Evolutionary conservation across 2,888 invertebrate genomes (phyloP).

Genomic region (Drosophila prolongata): DNA sequence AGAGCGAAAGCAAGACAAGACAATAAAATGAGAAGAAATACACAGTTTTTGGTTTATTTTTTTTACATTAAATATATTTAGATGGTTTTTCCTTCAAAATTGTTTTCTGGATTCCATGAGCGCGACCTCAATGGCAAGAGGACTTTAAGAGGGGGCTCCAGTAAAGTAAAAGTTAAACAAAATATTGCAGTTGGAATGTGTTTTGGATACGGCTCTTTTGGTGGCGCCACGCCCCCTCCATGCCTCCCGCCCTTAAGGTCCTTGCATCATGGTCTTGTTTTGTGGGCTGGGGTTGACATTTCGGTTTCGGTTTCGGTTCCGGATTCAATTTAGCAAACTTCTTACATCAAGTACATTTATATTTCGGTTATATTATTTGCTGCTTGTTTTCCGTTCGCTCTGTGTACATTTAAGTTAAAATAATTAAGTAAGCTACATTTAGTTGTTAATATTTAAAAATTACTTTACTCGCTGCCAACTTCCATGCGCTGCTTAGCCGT

Average conservation of each 20-base stretch:
- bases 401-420: constrained; percentile 76
- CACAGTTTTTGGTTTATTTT: constrained; percentile 51
- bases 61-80: constrained; percentile 80
- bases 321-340: constrained; percentile 69
- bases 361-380: constrained; percentile 53
- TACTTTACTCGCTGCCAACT: constrained; percentile 40
- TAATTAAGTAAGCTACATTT: constrained; percentile 76
- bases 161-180: constrained; percentile 61
- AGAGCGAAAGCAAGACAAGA: constrained; percentile 4
- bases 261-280: constrained; percentile 25
- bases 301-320: constrained; percentile 25
- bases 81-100: constrained; percentile 75
- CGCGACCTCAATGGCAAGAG: constrained; percentile 5
- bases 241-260: neutral
- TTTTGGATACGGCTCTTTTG: constrained; percentile 1
- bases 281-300: constrained; percentile 34
- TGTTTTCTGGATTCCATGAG: constrained; percentile 46
- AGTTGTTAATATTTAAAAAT: constrained; percentile 51
- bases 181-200: constrained; percentile 70
- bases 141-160: constrained; percentile 9
- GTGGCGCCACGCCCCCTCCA: constrained; percentile 4
- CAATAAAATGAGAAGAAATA: constrained; percentile 29
- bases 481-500: constrained; percentile 27
- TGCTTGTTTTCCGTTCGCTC: constrained; percentile 36
- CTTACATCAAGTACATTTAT: constrained; percentile 78